A percentile compares a stretch with the other conserved stretches of the same genome.
Conservation (phyloP, 2,888 invertebrate genomes). For the Drosophila heteroneura region DNA sequence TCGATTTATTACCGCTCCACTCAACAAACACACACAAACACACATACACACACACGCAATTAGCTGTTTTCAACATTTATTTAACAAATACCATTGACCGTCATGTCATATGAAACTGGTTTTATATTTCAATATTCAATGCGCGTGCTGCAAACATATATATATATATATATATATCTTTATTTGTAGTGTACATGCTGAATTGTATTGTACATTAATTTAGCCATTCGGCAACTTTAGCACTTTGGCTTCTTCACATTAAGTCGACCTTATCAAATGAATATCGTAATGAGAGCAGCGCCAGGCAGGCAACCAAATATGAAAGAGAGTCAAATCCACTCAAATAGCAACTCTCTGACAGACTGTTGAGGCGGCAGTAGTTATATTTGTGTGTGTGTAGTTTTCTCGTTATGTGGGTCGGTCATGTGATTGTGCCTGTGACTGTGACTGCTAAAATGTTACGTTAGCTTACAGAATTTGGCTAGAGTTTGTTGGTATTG, state of each 20-base stretch:
- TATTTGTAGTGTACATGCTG: constrained; percentile 6
- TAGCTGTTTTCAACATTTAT: constrained; percentile 41
- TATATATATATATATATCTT: constrained; percentile 3
- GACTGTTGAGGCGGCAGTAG: constrained; percentile 23
- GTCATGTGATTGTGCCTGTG: constrained; percentile 71
- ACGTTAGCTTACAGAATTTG: constrained; percentile 45
- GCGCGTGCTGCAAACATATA: constrained; percentile 41
- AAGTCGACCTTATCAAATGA: constrained; percentile 67
- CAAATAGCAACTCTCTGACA: constrained; percentile 19
- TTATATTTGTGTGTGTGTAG: constrained; percentile 14
- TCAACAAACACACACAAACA: constrained; percentile 20
- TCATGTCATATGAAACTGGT: constrained; percentile 74
- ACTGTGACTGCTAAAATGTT: constrained; percentile 47
- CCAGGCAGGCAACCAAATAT: background rate
- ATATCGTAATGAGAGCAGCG: constrained; percentile 47
- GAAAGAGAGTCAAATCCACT: constrained; percentile 19
- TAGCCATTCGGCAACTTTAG: constrained; percentile 53
- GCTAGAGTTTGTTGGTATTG: constrained; percentile 1
- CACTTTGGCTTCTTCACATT: constrained; percentile 42
- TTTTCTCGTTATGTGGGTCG: constrained; percentile 31
- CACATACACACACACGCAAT: constrained; percentile 14
- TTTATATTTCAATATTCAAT: constrained; percentile 68
- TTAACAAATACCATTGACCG: constrained; percentile 62
- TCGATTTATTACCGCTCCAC: constrained; percentile 66
- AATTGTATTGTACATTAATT: constrained; percentile 14